Percentiles rank a stretch among this genome's conserved stretches.
Conservation (phyloP, 2,113 vertebrate genomes). For the Mus pahari region DNA sequence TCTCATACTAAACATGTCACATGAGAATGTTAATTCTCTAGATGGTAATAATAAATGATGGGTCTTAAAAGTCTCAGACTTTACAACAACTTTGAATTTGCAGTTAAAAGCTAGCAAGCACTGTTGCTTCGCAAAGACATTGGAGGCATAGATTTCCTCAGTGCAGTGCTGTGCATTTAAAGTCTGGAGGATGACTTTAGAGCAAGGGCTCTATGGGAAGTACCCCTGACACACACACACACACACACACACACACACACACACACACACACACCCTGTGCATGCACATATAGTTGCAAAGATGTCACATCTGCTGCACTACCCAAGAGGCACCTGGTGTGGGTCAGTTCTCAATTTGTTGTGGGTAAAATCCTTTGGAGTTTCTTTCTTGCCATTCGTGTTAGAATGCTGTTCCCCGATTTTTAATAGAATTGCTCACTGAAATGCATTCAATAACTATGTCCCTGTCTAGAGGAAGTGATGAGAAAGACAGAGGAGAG, state of each 20-base stretch:
- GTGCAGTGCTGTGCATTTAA: neutral
- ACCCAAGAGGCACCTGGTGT: neutral
- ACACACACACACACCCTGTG: neutral
- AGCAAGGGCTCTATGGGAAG: neutral
- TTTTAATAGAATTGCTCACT: neutral
- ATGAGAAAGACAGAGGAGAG: neutral
- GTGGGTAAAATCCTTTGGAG: neutral
- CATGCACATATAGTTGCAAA: neutral
- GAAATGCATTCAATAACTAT: neutral
- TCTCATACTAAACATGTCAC: neutral
- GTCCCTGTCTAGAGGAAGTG: conserved; percentile 1
- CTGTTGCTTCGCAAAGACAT: neutral
- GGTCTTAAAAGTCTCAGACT: neutral
- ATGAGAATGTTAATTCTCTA: conserved; percentile 2
- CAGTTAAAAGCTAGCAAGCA: neutral
- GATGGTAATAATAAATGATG: neutral
- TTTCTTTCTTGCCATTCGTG: neutral
- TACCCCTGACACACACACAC: neutral
- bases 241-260: rapidly evolving
- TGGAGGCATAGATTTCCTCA: neutral
- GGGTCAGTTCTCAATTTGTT: neutral
- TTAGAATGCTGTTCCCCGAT: neutral
- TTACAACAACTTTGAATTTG: conserved; percentile 15
- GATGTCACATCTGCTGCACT: neutral
- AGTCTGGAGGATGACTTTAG: neutral